Base-by-base conservation (phyloP, 2,888 invertebrate genomes). In the Aleiodes alternator region DNA sequence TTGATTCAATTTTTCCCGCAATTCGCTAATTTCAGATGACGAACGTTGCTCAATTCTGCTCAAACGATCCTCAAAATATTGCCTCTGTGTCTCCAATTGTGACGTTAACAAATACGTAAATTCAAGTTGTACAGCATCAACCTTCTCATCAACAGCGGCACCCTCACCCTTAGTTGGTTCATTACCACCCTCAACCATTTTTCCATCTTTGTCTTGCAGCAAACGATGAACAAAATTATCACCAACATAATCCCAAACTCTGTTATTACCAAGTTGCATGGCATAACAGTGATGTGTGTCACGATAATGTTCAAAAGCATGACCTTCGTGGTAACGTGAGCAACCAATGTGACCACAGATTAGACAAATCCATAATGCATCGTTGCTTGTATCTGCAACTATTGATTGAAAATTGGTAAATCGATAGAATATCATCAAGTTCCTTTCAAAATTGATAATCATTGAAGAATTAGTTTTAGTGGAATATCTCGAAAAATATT, bases 181-280 rank as follows among this genome's bases (percentile, higher is more conserved):
- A 23, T 85, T 86, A 73, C 93, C 93, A 0, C 94, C 92, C 12
- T 96, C 94, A 12, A 99, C 98, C 85, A 98, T 92, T 90, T 99
- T 99, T 29, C 98, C 99, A 91, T 99, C 99, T 91, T 99, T 98
- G 90, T 97, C 98, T 91, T 98, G 98, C 29, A 99, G 94, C 53
- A 99, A 91, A 12, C 99, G 94, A 90, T 98, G 98, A 8, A 98
- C 98, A 90, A 97, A 98, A 90, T 97, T 97, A 90, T 98, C 98
- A 82, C 98, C 98, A 70, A 98, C 98, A 89, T 99, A 99, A 88
- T 99, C 99, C 99, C 99, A 99, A 0, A 99, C 99, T 69, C 98
- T 92, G 86, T 98, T 97, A 59, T 97, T 97, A 0, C 98, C 98
- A 75, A 99, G 90, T 88, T 99, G 98, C 92, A 99, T 93, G 5